Evolutionary conservation across 2,888 invertebrate species (phyloP), one percentile per base, ranked within the genome.

Genomic region (Chesias legatella): DNA sequence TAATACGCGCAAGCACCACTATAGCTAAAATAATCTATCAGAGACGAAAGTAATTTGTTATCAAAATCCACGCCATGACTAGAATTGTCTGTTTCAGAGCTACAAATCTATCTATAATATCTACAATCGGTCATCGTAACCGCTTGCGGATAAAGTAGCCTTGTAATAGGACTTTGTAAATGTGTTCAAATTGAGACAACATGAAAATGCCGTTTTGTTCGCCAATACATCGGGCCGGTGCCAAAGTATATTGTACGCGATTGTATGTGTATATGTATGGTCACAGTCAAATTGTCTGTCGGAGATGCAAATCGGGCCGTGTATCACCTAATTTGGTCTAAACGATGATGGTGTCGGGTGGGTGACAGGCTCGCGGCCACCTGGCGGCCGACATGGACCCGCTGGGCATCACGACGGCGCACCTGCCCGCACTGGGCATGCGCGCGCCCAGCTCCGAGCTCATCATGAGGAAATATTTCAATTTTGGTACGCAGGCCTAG

Each of bases 351-450:
- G 71, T 75, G 78, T 73, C 69, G 77, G 79, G 71, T 75, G 74
- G 70, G 73, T 73, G 73, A 60, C 90, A 97, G 96, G 94, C 95
- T 81, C 94, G 97, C 85, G 98, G 97, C 75, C 97, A 98, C 90
- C 93, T 96, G 89, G 94, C 95, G 69, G 95, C 97, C 61, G 94
- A 94, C 78, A 90, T 98, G 90, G 98, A 98, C 90, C 98, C 98
- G 61, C 92, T 98, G 79, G 95, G 94, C 90, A 96, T 98, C 89
- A 94, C 91, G 85, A 92, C 92, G 88, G 91, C 91, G 72, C 91
- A 91, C 78, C 90, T 90, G 83, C 88, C 88, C 67, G 69, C 68
- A 58, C 75, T 88, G 75, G 88, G 88, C 77, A 78, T 83, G 83
- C 84, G 88, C 60, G 88, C 84, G 52, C 83, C 79, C 35, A 54